Percentiles rank a stretch among this genome's conserved stretches.
These are phyloP conservation scores for Linyphia triangularis DNA, from an alignment of 2,888 invertebrate genomes.

Conservation along the genomic window DNA sequence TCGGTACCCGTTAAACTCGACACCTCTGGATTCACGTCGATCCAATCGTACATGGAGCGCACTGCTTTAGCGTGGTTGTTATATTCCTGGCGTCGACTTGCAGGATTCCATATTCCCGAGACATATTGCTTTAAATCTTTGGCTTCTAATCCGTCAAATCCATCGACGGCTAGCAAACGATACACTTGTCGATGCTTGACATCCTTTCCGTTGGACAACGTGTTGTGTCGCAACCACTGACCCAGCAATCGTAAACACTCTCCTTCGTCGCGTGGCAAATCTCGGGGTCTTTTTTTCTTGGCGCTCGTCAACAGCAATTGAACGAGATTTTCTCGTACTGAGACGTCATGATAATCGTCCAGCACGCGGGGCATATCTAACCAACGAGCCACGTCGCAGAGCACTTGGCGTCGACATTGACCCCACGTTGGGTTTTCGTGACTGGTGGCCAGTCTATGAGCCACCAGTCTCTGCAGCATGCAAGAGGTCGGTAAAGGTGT, in stretches of 20 bases:
- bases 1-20: conserved; percentile 14
- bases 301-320: neutral
- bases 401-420: neutral
- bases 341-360: neutral
- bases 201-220: neutral
- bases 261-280: neutral
- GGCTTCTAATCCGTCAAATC: conserved; percentile 18
- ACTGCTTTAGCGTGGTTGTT: neutral
- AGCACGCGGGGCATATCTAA: neutral
- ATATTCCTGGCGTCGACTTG: neutral
- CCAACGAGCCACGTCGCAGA: neutral
- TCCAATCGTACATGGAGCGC: neutral
- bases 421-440: neutral
- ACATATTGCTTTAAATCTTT: conserved; percentile 1
- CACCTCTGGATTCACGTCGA: neutral
- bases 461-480: neutral
- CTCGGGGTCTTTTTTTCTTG: neutral
- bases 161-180: conserved; percentile 19
- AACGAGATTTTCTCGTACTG: neutral
- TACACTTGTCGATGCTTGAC: conserved; percentile 18
- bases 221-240: conserved; percentile 12
- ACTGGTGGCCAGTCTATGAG: neutral
- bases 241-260: neutral
- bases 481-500: neutral
- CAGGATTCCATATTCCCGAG: neutral